Conservation (phyloP, 2,113 vertebrate species). For the Etheostoma cragini region DNA sequence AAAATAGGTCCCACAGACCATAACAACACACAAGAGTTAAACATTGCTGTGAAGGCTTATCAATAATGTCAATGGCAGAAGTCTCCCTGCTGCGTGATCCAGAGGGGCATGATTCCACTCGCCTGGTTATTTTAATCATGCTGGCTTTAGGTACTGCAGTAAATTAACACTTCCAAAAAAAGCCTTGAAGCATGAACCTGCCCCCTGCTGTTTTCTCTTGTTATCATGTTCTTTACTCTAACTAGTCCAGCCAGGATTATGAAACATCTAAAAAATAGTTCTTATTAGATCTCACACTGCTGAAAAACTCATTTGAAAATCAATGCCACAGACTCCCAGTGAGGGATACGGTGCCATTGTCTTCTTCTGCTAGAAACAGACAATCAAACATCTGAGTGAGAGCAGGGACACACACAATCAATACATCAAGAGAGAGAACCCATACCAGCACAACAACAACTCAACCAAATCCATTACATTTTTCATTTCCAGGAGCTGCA, state of each 20-base stretch:
- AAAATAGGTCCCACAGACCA: too few relatives aligned
- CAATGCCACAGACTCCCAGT: background rate
- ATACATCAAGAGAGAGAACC: background rate
- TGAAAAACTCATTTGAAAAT: background rate
- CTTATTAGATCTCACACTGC: background rate
- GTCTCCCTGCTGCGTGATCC: background rate
- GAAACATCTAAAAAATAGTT: background rate
- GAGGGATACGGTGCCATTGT: background rate
- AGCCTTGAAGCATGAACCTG: background rate
- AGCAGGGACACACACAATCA: background rate
- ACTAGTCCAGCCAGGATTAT: background rate
- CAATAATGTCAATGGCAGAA: background rate
- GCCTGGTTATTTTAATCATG: background rate
- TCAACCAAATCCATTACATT: background rate
- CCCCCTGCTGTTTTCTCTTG: background rate
- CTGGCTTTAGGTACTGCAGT: background rate
- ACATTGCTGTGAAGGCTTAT: background rate
- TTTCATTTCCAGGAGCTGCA: background rate
- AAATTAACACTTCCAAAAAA: background rate
- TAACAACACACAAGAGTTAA: background rate
- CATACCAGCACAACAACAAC: background rate
- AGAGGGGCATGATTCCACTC: background rate
- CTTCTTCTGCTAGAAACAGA: background rate
- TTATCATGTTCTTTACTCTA: background rate
- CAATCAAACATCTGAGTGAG: conserved; percentile 1